Evolutionary conservation across 2,888 invertebrate genomes (phyloP), one percentile per base, ranked within the genome.

Genomic region (Beris morrisii): DNA sequence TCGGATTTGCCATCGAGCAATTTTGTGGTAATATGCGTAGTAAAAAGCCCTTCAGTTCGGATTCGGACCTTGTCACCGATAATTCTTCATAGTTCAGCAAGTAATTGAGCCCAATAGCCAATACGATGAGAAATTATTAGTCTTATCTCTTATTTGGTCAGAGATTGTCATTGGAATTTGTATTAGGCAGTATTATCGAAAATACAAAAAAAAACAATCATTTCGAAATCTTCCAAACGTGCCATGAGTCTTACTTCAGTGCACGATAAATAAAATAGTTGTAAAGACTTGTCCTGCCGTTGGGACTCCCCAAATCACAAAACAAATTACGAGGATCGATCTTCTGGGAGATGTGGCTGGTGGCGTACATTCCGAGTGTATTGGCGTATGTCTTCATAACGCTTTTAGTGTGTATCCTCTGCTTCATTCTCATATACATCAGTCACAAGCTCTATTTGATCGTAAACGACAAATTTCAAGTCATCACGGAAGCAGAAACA

Each of bases 331-430:
- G 3, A 11, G 31, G 11, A 11, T 15, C 38, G 43, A 7, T 5
- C 12, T n/a, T 2, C 15, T 12, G 50, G n/a, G 22, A 30, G 38
- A 61, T 61, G 61, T 50, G 32, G 52, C 52, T 61, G 7, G 9
- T 61, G 4, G 31, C 61, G 12, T 77, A 77, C 69, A 76, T 79
- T 69, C 79, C 79, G 58, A 77, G 75, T 63, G 74, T 79, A 12
- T 75, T 79, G 71, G 79, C 79, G n/a, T 79, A 79, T 69, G 73
- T 75, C 43, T 74, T 79, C 45, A 74, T 79, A 61, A 71, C 75
- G 46, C 70, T 79, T 55, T 75, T 79, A 15, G 71, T 78, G 31
- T 72, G 75, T 66, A 79, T 79, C 64, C 72, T 79, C 64, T 74
- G 76, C 71, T 79, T 79, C 66, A 76, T 79, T 56, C 74, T 79